Evolutionary conservation across 2,113 vertebrate species (phyloP), one percentile per base, ranked within the genome.

Genomic region (Passer montanus): DNA sequence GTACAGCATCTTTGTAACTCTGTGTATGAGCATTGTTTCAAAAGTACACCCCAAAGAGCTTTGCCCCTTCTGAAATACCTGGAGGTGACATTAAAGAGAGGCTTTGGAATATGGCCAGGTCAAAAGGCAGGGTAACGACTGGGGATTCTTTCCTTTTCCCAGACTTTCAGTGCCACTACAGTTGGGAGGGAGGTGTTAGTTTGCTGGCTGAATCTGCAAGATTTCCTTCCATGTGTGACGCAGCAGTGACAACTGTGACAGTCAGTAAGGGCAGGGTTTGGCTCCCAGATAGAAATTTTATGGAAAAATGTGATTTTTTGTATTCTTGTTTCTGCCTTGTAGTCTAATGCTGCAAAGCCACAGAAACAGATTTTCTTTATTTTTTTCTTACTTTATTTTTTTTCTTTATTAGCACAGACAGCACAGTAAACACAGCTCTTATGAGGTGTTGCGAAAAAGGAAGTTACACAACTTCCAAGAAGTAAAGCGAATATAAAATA

Each of bases 391-490:
- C 11, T 69, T 58, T 20, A 28, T 56, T 69, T 8, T 44, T 80
- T 78, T 60, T 31, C 53, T 63, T 82, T 41, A n/a, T 84, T 82
- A 78, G 46, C 43, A 68, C 44, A 44, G 72, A 33, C 84, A 89
- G 76, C n/a, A 35, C 68, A 58, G 67, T 30, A 77, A 93, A 84
- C 62, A 41, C 7, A 23, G 19, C 37, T 58, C 72, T 84, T 75
- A 35, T 0, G 13, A 87, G 58, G 49, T 13, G 2, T 80, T 93
- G 84, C 7, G 2, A 82, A 90, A 92, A 96, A 80, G 94, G 94
- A 97, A 97, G 74, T 96, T 95, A 86, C 90, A 79, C 81, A 92
- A 93, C 83, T 86, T 94, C 9, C 41, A 15, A 90, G 64, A 93
- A 95, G 68, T 37, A 50, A 93, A 93, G 27, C 7, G 8, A 64